Base-by-base conservation (phyloP, 2,888 invertebrate species). In the Tortricodes alternella region DNA sequence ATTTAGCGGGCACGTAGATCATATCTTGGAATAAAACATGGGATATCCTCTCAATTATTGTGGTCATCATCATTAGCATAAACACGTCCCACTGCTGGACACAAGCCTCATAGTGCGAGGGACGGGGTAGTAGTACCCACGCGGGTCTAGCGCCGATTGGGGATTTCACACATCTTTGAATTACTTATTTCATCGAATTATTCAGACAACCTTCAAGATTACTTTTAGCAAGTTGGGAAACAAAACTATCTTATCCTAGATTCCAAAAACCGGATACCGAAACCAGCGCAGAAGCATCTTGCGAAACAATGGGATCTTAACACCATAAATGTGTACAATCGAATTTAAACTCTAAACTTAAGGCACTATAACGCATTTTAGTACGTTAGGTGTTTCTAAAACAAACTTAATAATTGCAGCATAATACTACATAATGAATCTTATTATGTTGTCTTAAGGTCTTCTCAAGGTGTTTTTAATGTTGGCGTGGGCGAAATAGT, bases 271-370 rank as follows among this genome's bases (percentile, higher is more conserved):
- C 53, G 11, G 48, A 43, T 21, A 23, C 53, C 46, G 39, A 39
- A 53, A 43, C 8, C 11, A 0, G 48, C 16, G 48, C 24, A 13
- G 8, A 53, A 9, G 35, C 34, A 44, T 27, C 15, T 55, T 55
- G 24, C 55, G 41, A 48, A 48, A 55, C 55, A 55, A 55, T 46
- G 53, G 46, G 23, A 53, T 23, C 41, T 19, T 19, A 18, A 18
- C 16, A 34, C 34, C 53, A 53, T 53, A 27, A 13, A 38, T 11
- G 0, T 6, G 8, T 34, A 13, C 53, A 32, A n/a, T n/a, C 11
- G 2, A 46, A 39, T 3, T 4, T 5, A 13, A 23, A 53, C 46
- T 11, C 2, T 46, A 16, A 32, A 0, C 0, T 7, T 4, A 19
- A 24, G 7, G 2, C 0, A 4, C 3, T 24, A 53, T 18, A 24